Percentiles rank a stretch among this genome's conserved stretches.
These are phyloP conservation scores for Dichetophora obliterata DNA, from an alignment of 2,888 invertebrate genomes.

Conservation along the genomic window DNA sequence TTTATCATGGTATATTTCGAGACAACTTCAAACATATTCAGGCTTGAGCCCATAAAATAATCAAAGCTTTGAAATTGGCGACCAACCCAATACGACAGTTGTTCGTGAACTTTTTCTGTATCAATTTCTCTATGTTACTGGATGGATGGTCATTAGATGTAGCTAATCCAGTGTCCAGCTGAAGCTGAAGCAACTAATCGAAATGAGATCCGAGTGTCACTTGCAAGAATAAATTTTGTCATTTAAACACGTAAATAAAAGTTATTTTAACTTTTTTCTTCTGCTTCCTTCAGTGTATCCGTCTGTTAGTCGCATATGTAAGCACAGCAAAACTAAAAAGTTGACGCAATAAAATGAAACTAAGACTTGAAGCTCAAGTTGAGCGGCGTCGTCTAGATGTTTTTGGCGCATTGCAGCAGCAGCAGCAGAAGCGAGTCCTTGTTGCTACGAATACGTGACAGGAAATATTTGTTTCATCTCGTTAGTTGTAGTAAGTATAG, in stretches of 20 bases:
- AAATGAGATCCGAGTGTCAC: slow-evolving; percentile 3
- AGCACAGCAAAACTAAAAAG: background rate
- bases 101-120: background rate
- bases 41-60: no score
- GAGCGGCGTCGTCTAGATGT: background rate
- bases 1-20: no score
- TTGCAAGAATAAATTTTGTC: slow-evolving; percentile 21
- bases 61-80: no score
- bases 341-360: slow-evolving; percentile 18
- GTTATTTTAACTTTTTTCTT: background rate
- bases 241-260: slow-evolving; percentile 27
- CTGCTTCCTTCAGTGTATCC: background rate
- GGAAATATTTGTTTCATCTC: slow-evolving; percentile 8
- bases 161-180: slow-evolving; percentile 19
- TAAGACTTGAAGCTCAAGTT: background rate
- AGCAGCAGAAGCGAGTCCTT: background rate
- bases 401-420: slow-evolving; percentile 30
- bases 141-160: slow-evolving; percentile 11
- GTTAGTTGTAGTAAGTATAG: background rate
- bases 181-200: slow-evolving; percentile 23
- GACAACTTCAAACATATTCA: no score
- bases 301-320: background rate
- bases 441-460: slow-evolving; percentile 10
- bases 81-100: no score
- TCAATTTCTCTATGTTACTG: background rate